Base-by-base conservation (phyloP, 1,140 invertebrate species). In the Battus philenor region DNA sequence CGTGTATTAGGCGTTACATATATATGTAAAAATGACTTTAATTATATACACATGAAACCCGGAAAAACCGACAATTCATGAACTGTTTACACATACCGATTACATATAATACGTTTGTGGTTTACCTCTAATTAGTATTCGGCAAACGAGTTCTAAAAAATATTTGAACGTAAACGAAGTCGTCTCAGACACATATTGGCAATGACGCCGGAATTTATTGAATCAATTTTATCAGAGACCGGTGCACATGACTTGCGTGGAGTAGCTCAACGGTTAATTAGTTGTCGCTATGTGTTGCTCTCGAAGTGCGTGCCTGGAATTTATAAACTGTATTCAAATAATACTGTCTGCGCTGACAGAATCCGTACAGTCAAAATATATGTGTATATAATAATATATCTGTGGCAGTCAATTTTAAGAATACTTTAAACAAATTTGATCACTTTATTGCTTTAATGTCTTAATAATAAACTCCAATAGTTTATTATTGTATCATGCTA, bases 101-200 rank as follows among this genome's bases (percentile, higher is more conserved):
- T n/a, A n/a, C n/a, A n/a, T n/a, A n/a, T n/a, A n/a, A n/a, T n/a
- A n/a, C n/a, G n/a, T n/a, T 9, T 46, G 41, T 51, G 31, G 43
- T 49, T 52, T 30, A 44, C 54, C 43, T 47, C 43, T 31, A 49
- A 52, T 52, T 46, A 27, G 45, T 43, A 38, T 29, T 55, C 34
- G 11, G 7, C 27, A 13, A 45, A 47, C 27, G 10, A 41, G 44
- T 44, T 31, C 15, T 11, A 16, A 18, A 7, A 10, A 20, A 20
- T 3, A 20, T 3, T 20, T 20, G 3, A 5, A 20, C 9, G 17
- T 36, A 6, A 2, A 15, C 31, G 13, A 13, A 32, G 17, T 20
- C 9, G 18, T 12, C n/a, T 18, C 5, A 36, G 16, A 20, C 32
- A 15, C 9, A 5, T 11, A 10, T 36, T 16, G 17, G 10, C 33